These are phyloP conservation scores for Psephotus haematonotus DNA, from an alignment of 2,113 vertebrate species.

Conservation along the genomic window DNA sequence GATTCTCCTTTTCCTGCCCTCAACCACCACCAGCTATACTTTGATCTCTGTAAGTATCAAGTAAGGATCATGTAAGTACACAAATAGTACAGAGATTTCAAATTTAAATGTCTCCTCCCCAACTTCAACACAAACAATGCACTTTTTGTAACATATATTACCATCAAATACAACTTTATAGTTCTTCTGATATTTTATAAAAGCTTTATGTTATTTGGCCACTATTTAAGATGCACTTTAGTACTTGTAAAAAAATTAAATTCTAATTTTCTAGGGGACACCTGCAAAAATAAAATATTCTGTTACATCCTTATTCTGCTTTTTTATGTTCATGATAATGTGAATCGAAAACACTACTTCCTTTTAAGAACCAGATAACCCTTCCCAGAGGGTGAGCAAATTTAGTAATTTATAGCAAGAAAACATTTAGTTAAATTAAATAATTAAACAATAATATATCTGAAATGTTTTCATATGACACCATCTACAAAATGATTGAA, in stretches of 20 bases:
- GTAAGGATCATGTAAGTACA: neutral
- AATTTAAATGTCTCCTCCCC: neutral
- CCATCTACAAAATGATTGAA: neutral
- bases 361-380: neutral
- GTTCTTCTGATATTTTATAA: neutral
- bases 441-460: neutral
- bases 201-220: neutral
- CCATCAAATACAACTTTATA: neutral
- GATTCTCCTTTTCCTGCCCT: neutral
- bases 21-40: neutral
- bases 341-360: neutral
- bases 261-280: neutral
- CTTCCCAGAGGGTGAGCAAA: neutral
- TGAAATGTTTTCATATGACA: neutral
- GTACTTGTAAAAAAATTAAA: neutral
- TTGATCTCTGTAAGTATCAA: neutral
- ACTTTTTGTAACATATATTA: neutral
- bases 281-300: neutral
- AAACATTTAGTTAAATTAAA: neutral
- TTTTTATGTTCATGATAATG: neutral
- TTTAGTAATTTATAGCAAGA: neutral
- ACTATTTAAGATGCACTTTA: neutral
- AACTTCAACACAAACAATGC: neutral
- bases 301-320: neutral
- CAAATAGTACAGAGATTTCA: neutral